Conservation (phyloP, 2,797 vertebrate species). For the Arremon aurantiirostris region DNA sequence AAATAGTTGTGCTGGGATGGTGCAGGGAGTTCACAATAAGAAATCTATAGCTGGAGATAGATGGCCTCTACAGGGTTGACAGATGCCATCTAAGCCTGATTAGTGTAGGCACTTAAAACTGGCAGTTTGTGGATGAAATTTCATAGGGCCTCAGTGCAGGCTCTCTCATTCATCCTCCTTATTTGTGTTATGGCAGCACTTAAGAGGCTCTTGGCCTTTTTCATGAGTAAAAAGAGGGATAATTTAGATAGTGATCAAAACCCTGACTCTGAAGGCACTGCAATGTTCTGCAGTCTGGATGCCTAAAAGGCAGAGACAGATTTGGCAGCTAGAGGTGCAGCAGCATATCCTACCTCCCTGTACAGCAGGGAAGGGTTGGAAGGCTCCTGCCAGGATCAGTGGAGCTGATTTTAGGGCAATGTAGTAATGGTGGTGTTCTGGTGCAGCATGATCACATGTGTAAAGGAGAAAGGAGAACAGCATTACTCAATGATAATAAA, state of each 20-base stretch:
- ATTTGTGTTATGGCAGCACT: not conserved
- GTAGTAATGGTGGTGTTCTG: not conserved
- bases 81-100: not conserved
- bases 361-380: not conserved
- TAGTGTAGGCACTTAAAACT: not conserved
- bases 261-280: accelerated
- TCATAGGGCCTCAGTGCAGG: not conserved
- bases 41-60: not conserved
- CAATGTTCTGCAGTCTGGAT: not conserved
- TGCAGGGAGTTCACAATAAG: not conserved
- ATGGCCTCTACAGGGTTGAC: not conserved
- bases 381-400: not conserved
- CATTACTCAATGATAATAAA: not conserved
- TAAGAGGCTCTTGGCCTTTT: not conserved
- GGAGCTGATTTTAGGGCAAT: not conserved
- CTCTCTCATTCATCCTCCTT: not conserved
- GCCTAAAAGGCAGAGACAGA: not conserved
- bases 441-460: not conserved
- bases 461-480: not conserved
- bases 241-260: not conserved
- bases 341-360: not conserved
- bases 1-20: not conserved
- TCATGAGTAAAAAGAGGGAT: not conserved
- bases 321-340: not conserved
- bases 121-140: not conserved